Evolutionary conservation across 2,113 vertebrate genomes (phyloP).

Genomic region (Lasiurus borealis): DNA sequence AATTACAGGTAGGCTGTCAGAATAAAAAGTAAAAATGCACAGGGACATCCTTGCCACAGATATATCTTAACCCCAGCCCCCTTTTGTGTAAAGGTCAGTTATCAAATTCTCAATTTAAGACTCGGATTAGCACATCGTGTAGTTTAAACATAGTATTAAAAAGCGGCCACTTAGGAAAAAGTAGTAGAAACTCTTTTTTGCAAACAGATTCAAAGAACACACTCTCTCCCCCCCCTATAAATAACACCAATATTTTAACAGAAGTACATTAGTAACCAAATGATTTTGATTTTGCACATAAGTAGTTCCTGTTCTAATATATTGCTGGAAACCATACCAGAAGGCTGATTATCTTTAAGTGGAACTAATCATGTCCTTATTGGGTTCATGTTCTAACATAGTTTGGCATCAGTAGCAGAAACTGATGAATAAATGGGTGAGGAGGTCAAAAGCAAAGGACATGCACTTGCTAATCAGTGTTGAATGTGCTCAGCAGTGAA

Average conservation of each 20-base stretch:
- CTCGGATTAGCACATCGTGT: neutral
- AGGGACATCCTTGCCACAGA: neutral
- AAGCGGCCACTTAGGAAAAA: neutral
- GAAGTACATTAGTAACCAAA: slow-evolving; percentile 30
- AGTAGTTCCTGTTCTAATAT: slow-evolving; percentile 42
- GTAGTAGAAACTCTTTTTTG: neutral
- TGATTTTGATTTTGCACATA: slow-evolving; percentile 58
- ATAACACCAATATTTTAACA: neutral
- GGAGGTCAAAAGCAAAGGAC: slow-evolving; percentile 44
- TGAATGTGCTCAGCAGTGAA: neutral
- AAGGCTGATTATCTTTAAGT: slow-evolving; percentile 57
- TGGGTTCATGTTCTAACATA: slow-evolving; percentile 41
- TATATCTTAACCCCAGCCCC: neutral
- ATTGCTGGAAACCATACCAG: slow-evolving; percentile 57
- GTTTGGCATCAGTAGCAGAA: slow-evolving; percentile 40
- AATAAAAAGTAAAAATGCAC: slow-evolving; percentile 44
- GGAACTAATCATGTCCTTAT: slow-evolving; percentile 58
- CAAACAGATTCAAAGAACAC: neutral
- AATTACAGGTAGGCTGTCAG: slow-evolving; percentile 41
- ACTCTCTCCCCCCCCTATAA: neutral
- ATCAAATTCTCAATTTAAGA: neutral
- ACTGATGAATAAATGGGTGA: slow-evolving; percentile 1
- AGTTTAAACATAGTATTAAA: neutral
- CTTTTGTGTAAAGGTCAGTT: neutral
- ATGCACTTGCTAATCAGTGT: neutral